Conservation (phyloP, 2,888 invertebrate species). For the Latrodectus hesperus region DNA sequence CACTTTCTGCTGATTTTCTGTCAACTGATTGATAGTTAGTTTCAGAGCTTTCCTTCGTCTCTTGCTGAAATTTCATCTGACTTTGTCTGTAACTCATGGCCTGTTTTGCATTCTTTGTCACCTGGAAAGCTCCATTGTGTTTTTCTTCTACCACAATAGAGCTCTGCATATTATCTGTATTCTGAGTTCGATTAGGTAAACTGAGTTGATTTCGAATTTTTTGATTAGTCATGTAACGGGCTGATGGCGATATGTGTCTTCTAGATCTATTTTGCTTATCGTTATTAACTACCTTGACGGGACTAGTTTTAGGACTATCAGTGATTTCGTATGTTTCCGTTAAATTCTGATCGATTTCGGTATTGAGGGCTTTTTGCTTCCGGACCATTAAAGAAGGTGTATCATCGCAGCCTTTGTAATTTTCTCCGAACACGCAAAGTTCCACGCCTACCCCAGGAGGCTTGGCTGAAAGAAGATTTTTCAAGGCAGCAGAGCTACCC, state of each 20-base stretch:
- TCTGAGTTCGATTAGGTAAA: constrained; percentile 16
- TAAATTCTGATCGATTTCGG: constrained; percentile 83
- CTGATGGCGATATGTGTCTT: constrained; percentile 47
- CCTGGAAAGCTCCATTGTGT: constrained; percentile 62
- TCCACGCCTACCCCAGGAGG: constrained; percentile 74
- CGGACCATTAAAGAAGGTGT: constrained; percentile 88
- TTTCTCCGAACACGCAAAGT: constrained; percentile 24
- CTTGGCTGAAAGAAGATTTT: constrained; percentile 90
- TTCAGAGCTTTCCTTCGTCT: neutral
- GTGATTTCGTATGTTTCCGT: constrained; percentile 94
- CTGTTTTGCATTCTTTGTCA: constrained; percentile 53
- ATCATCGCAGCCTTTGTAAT: constrained; percentile 69
- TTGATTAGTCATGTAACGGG: constrained; percentile 61
- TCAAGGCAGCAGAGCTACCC: constrained; percentile 95
- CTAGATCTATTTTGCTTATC: constrained; percentile 68
- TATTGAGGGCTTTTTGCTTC: constrained; percentile 83
- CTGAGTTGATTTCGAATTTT: constrained; percentile 55
- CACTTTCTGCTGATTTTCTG: neutral
- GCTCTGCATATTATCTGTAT: neutral
- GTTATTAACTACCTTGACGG: constrained; percentile 72
- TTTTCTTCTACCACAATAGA: constrained; percentile 56
- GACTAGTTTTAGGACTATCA: constrained; percentile 78
- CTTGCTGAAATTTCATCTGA: constrained; percentile 16
- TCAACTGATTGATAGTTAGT: neutral
- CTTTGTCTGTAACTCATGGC: constrained; percentile 36